A percentile compares a stretch with the other conserved stretches of the same genome.
Conservation (phyloP, 2,888 invertebrate genomes). For the Acleris cristana region DNA sequence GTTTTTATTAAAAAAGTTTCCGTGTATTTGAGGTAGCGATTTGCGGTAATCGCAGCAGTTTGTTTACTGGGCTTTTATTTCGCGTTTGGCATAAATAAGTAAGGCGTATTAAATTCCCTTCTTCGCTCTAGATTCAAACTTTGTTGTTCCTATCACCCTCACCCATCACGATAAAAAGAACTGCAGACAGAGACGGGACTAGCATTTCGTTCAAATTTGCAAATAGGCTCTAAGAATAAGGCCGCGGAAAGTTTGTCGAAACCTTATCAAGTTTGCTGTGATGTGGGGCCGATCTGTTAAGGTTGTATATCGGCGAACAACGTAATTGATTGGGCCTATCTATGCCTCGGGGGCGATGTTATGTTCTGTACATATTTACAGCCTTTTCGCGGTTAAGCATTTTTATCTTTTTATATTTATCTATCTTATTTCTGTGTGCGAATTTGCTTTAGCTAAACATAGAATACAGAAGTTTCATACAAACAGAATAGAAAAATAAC, state of each 20-base stretch:
- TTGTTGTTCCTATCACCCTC: too few relatives aligned
- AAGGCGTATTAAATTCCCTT: not conserved
- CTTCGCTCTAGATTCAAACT: too few relatives aligned
- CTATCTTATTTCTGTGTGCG: too few relatives aligned
- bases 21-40: conserved; percentile 41
- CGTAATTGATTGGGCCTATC: conserved; percentile 5
- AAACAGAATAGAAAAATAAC: too few relatives aligned
- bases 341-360: conserved; percentile 1
- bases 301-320: not conserved
- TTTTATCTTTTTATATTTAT: too few relatives aligned
- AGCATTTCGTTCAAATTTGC: too few relatives aligned
- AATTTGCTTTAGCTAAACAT: too few relatives aligned
- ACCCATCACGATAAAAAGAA: too few relatives aligned
- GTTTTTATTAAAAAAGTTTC: conserved; percentile 48
- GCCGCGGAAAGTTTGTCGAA: conserved; percentile 15
- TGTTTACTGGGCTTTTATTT: conserved; percentile 31
- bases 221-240: not conserved
- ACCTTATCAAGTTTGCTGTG: conserved; percentile 20
- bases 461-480: too few relatives aligned
- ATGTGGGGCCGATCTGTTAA: conserved; percentile 4
- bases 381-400: too few relatives aligned
- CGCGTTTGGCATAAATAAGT: conserved; percentile 26
- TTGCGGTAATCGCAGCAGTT: conserved; percentile 37
- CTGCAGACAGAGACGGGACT: too few relatives aligned
- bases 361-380: not conserved